phyloP scores from a whole-genome alignment of 1,140 invertebrate genomes.

The Lordiphosa mommai region DNA sequence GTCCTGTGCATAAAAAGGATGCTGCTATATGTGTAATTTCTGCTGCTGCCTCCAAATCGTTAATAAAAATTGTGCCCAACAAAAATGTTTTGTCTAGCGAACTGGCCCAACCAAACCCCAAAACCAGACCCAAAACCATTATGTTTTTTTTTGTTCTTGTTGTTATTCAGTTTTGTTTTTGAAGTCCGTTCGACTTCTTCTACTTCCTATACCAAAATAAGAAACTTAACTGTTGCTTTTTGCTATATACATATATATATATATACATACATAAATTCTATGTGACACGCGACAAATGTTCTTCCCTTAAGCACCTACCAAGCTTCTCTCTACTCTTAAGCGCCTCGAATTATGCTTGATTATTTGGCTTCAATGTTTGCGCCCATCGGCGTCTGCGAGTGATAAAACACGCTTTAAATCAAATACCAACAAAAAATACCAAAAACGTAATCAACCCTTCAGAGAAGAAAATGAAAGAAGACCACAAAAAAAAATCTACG shows the following conservation, averaged over 20 bases:
- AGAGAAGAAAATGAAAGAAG: constrained; percentile 17
- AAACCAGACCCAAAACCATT: neutral
- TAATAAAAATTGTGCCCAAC: constrained; percentile 39
- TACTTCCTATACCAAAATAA: too few relatives aligned
- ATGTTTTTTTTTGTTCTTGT: too few relatives aligned
- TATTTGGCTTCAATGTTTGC: constrained; percentile 67
- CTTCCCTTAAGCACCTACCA: neutral
- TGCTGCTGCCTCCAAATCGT: constrained; percentile 47
- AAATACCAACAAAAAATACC: constrained; percentile 29
- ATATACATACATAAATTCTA: constrained; percentile 1
- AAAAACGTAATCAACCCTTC: constrained; percentile 11
- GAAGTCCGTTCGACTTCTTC: too few relatives aligned
- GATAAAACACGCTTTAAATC: constrained; percentile 76
- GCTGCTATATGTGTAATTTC: constrained; percentile 36
- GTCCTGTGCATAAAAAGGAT: constrained; percentile 56
- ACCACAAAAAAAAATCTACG: constrained; percentile 50
- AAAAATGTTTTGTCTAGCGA: constrained; percentile 54
- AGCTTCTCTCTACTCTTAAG: constrained; percentile 36
- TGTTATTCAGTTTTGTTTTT: too few relatives aligned
- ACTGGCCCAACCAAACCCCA: neutral
- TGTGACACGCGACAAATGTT: constrained; percentile 8
- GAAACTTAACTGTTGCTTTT: neutral
- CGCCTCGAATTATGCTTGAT: constrained; percentile 70
- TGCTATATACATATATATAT: constrained; percentile 1
- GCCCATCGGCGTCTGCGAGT: constrained; percentile 34